A percentile compares a stretch with the other conserved stretches of the same genome.
Evolutionary conservation across 2,797 vertebrate species (phyloP).

Genomic region (Ciconia nigra): DNA sequence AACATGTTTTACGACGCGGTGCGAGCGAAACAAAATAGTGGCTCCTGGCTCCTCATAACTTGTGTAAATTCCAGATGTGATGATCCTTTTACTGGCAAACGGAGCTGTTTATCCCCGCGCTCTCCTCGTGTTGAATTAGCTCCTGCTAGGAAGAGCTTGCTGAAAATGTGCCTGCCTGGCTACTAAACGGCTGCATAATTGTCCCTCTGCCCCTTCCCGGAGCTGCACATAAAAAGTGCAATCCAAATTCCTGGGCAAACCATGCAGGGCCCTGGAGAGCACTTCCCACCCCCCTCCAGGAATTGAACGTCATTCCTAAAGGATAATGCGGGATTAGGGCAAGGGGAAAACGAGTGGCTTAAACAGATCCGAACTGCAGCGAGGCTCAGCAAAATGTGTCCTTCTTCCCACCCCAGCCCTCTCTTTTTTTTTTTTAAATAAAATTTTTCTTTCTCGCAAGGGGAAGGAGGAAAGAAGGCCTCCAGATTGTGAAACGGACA

Average conservation of each 20-base stretch:
- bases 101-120: neutral
- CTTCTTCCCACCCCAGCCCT: neutral
- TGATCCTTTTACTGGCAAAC: constrained; percentile 28
- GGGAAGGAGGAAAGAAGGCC: neutral
- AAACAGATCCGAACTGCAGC: constrained; percentile 9
- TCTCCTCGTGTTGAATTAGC: neutral
- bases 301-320: constrained; percentile 35
- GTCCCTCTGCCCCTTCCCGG: neutral
- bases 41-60: constrained; percentile 39
- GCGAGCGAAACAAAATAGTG: constrained; percentile 15
- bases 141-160: constrained; percentile 20
- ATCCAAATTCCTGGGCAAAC: constrained; percentile 49
- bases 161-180: constrained; percentile 27
- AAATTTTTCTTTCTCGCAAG: neutral
- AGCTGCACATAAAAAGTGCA: constrained; percentile 23
- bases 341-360: constrained; percentile 52
- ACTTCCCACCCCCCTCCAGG: constrained; percentile 18
- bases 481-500: neutral
- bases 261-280: constrained; percentile 19
- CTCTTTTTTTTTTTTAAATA: neutral
- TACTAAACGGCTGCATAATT: neutral
- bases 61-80: constrained; percentile 59
- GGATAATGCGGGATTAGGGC: constrained; percentile 51
- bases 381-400: neutral
- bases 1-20: neutral